Percentiles rank a stretch among this genome's conserved stretches.
phyloP scores from a whole-genome alignment of 2,797 vertebrate species.

The Aldrovandia affinis region DNA sequence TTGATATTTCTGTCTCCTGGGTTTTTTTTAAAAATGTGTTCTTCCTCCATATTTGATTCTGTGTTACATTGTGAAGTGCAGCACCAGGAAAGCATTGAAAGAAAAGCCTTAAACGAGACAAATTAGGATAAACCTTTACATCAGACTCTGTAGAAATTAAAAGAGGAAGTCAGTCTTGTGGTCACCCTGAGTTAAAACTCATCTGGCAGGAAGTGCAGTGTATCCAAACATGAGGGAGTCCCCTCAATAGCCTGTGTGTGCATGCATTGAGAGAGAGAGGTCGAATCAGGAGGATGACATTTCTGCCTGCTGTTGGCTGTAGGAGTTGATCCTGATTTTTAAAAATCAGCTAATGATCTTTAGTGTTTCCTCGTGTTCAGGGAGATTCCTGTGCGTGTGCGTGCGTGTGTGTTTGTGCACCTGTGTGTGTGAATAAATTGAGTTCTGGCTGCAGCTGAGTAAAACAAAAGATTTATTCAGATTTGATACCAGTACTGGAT shows the following conservation, averaged over 20 bases:
- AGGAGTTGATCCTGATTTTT: no score
- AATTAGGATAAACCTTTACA: background rate
- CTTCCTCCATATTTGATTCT: background rate
- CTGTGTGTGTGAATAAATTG: background rate
- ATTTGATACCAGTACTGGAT: conserved; percentile 5
- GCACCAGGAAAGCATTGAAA: background rate
- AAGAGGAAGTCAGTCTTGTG: conserved; percentile 16
- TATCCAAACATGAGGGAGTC: background rate
- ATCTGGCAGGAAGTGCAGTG: background rate
- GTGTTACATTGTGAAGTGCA: background rate
- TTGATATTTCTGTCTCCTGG: no score
- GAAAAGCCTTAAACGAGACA: background rate
- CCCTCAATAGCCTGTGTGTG: background rate
- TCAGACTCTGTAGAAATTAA: background rate
- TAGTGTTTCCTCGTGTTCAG: no score
- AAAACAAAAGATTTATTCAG: conserved; percentile 14
- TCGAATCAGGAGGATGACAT: no score
- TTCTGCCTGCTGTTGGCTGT: no score
- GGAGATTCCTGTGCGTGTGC: no score
- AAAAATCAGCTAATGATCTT: no score
- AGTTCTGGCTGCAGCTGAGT: background rate
- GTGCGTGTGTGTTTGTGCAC: no score
- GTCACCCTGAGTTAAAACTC: background rate
- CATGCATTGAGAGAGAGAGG: background rate
- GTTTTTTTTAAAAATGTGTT: background rate